phyloP scores from a whole-genome alignment of 2,797 vertebrate species.

The Heliangelus exortis region DNA sequence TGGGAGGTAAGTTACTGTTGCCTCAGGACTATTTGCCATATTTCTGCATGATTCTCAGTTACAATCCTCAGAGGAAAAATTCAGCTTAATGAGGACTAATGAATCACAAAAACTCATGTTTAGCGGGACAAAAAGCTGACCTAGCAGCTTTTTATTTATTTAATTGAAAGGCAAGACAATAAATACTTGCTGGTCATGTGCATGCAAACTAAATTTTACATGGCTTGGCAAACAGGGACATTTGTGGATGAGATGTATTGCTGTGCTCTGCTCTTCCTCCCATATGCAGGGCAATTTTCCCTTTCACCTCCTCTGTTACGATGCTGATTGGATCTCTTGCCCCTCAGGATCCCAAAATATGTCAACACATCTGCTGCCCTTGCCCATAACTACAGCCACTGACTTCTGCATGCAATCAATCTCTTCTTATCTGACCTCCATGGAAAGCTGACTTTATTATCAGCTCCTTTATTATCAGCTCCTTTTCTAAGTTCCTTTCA shows the following conservation, averaged over 20 bases:
- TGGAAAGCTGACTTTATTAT: neutral
- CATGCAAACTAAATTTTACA: slow-evolving; percentile 6
- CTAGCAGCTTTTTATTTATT: neutral
- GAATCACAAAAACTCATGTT: slow-evolving; percentile 2
- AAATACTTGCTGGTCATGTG: neutral
- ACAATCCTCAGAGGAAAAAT: neutral
- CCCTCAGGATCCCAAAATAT: neutral
- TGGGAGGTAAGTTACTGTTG: neutral
- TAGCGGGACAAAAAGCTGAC: slow-evolving; percentile 17
- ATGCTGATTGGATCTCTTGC: neutral
- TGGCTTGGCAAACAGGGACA: neutral
- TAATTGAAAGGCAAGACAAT: neutral
- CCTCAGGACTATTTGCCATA: neutral
- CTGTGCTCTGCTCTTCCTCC: neutral
- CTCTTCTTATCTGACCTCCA: neutral
- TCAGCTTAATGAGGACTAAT: slow-evolving; percentile 20
- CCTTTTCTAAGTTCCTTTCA: neutral
- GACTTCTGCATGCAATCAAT: neutral
- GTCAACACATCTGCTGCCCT: neutral
- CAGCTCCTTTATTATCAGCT: neutral
- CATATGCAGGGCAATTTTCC: neutral
- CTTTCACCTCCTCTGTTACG: neutral
- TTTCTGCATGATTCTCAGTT: neutral
- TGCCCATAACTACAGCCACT: neutral
- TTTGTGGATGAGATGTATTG: neutral